Base-by-base conservation (phyloP, 2,797 vertebrate genomes). In the Knipowitschia caucasica region DNA sequence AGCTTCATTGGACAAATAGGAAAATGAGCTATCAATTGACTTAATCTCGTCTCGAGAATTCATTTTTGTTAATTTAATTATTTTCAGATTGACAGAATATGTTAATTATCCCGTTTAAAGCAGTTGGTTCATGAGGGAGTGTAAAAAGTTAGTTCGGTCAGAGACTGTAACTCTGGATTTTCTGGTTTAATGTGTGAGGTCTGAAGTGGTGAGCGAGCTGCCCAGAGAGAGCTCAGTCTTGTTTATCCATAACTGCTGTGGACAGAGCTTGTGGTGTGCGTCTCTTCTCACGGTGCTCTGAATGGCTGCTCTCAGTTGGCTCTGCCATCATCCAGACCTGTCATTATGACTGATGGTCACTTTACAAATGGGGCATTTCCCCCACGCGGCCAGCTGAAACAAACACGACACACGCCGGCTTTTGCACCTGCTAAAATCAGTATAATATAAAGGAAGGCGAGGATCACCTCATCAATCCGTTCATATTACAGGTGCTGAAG, bases 291-390 rank as follows among this genome's bases (percentile, higher is more conserved):
- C 54, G 17, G 51, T 27, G 33, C 39, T 46, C 68, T 75, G 56
- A 78, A 75, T 62, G 69, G 46, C 33, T 59, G 54, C 75, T 58
- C 71, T 75, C 63, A 71, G 64, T 50, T 12, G 42, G 59, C 54
- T 27, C 49, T 51, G 55, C 68, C 2, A 65, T 75, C 59, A 57
- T 77, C 75, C 71, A 38, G 59, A 51, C 53, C 77, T 77, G 77
- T 74, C 80, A 78, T 49, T 15, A 69, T 75, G 83, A 84, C 78
- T 75, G 80, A 86, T 84, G 81, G 67, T 78, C 75, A 73, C 69
- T 75, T 71, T 74, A 69, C 71, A 82, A 83, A 81, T 64, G 71
- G 67, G 72, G 56, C 49, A 54, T 70, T 71, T 76, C 78, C 77
- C 71, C 71, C 67, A 56, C 59, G 53, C 24, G 62, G 61, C 65